Conservation (phyloP, 2,888 invertebrate species). For the Marronus borbonicus region DNA sequence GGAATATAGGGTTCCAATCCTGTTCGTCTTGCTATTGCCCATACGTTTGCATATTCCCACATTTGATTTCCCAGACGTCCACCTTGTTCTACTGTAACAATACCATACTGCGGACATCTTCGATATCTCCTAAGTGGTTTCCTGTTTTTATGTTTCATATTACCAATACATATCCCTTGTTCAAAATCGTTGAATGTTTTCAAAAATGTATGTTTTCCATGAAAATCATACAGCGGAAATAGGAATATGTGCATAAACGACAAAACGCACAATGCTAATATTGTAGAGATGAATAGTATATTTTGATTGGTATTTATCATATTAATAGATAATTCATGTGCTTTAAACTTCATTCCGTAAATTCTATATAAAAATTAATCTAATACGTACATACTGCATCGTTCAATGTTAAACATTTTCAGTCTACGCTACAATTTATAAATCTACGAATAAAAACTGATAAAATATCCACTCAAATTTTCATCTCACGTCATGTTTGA, state of each 20-base stretch:
- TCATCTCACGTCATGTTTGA: too few relatives aligned
- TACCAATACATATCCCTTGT: slow-evolving; percentile 72
- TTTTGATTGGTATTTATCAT: slow-evolving; percentile 75
- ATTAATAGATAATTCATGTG: slow-evolving; percentile 32
- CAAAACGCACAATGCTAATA: slow-evolving; percentile 74
- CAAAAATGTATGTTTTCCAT: slow-evolving; percentile 67
- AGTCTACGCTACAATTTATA: background rate
- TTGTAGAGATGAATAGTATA: slow-evolving; percentile 74
- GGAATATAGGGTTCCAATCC: slow-evolving; percentile 72
- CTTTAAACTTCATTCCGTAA: slow-evolving; percentile 12
- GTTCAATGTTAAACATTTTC: background rate
- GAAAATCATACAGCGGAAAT: slow-evolving; percentile 73
- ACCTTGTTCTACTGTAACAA: slow-evolving; percentile 71
- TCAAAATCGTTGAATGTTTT: slow-evolving; percentile 73
- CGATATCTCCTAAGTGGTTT: slow-evolving; percentile 65
- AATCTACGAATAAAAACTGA: slow-evolving; percentile 7
- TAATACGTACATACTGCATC: background rate
- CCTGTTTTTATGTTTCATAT: slow-evolving; percentile 66
- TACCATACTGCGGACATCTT: slow-evolving; percentile 70
- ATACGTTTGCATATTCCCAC: slow-evolving; percentile 73
- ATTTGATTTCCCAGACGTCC: slow-evolving; percentile 71
- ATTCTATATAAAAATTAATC: background rate
- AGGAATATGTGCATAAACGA: slow-evolving; percentile 75
- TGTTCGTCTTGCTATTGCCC: slow-evolving; percentile 71
- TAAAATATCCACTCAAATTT: too few relatives aligned